Evolutionary conservation across 2,113 vertebrate species (phyloP).

Genomic region (Psittacara wagleri): DNA sequence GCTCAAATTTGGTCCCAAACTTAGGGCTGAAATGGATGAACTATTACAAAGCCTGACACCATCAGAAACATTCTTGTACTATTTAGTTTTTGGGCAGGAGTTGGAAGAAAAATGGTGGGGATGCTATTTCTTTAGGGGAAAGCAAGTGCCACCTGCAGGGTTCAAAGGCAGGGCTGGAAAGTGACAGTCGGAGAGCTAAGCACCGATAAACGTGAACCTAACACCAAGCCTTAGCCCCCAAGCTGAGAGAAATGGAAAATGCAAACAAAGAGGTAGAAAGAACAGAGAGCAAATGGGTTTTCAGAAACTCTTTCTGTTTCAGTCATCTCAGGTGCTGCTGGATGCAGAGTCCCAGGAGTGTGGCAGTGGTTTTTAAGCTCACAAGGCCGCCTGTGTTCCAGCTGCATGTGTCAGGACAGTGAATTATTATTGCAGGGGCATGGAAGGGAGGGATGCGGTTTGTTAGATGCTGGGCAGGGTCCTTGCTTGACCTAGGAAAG

Average conservation of each 20-base stretch:
- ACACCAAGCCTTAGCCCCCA: not conserved
- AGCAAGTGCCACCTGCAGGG: conserved; percentile 20
- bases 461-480: not conserved
- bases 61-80: conserved; percentile 43
- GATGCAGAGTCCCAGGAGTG: not conserved
- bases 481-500: not conserved
- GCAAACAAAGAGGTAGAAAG: conserved; percentile 49
- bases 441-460: not conserved
- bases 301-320: conserved; percentile 21
- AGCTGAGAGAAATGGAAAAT: conserved; percentile 33
- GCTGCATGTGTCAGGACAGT: not conserved
- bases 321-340: conserved; percentile 22
- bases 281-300: not conserved
- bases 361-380: conserved; percentile 19
- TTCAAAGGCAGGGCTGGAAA: not conserved
- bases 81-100: conserved; percentile 38
- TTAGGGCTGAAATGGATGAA: conserved; percentile 56
- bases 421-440: conserved; percentile 21
- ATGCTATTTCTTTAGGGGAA: conserved; percentile 23
- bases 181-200: not conserved
- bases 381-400: not conserved
- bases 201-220: not conserved
- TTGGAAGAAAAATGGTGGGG: conserved; percentile 27
- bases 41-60: conserved; percentile 54
- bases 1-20: conserved; percentile 50